These are phyloP conservation scores for Paramuricea clavata DNA, from an alignment of 92 coral and sea anemone species.

Conservation along the genomic window DNA sequence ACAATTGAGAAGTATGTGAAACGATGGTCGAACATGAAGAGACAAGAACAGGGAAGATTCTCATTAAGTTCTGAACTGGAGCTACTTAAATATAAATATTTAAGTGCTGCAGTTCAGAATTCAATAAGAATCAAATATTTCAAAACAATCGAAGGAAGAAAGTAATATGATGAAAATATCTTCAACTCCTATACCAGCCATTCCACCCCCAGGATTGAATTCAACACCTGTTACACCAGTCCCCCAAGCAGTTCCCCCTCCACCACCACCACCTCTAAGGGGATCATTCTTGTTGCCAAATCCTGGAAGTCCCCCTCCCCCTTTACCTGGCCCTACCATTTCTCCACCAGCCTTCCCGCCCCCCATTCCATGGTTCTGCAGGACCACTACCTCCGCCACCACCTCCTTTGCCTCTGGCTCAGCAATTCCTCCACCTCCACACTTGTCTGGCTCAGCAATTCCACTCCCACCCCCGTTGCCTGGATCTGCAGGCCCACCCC, in stretches of 20 bases:
- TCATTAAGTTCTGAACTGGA: constrained; percentile 68
- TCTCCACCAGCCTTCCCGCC: constrained; percentile 50
- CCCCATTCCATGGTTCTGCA: constrained; percentile 70
- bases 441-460: constrained; percentile 56
- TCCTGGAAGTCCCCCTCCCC: constrained; percentile 73
- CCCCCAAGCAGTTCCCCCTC: constrained; percentile 15
- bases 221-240: neutral
- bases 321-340: constrained; percentile 43
- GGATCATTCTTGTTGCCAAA: neutral
- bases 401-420: constrained; percentile 61
- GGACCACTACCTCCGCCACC: constrained; percentile 78
- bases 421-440: constrained; percentile 60
- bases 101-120: no score
- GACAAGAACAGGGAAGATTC: constrained; percentile 70
- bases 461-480: constrained; percentile 37
- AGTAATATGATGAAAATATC: constrained; percentile 2
- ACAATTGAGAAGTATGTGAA: constrained; percentile 88
- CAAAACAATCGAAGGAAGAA: constrained; percentile 2
- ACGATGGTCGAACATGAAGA: constrained; percentile 87
- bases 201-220: constrained; percentile 27
- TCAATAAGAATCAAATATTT: constrained; percentile 32
- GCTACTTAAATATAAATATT: no score
- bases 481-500: neutral
- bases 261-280: constrained; percentile 71
- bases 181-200: constrained; percentile 32